phyloP scores from a whole-genome alignment of 2,888 invertebrate genomes.

The Leucophenga montana region DNA sequence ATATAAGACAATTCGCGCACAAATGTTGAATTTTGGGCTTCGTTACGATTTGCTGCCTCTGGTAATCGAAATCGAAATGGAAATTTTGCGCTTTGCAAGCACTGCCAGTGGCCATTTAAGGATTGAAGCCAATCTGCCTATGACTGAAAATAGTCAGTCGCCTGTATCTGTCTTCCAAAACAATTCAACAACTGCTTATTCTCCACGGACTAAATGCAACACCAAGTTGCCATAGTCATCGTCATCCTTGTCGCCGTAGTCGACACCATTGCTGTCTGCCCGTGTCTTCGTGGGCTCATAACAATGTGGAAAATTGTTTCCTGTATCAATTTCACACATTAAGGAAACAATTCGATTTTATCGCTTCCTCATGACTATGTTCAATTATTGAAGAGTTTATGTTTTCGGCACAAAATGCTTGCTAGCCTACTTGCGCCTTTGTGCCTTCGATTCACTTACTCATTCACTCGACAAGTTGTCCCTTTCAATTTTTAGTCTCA shows the following conservation, averaged over 20 bases:
- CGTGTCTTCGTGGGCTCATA: conserved; percentile 60
- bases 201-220: not conserved
- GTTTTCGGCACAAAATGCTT: conserved; percentile 49
- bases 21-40: conserved; percentile 43
- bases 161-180: not conserved
- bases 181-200: too few species aligned
- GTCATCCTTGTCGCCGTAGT: not conserved
- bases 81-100: not conserved
- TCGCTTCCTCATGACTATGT: conserved; percentile 69
- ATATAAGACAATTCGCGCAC: conserved; percentile 34
- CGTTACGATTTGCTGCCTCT: conserved; percentile 37
- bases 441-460: not conserved
- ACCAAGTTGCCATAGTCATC: not conserved
- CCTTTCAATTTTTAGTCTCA: not conserved
- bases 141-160: not conserved
- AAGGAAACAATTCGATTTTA: conserved; percentile 73
- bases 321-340: conserved; percentile 73
- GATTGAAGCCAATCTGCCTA: not conserved
- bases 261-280: not conserved
- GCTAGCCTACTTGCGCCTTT: not conserved
- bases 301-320: conserved; percentile 72
- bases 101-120: too few species aligned
- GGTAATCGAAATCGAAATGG: conserved; percentile 52
- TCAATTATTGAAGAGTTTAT: conserved; percentile 71
- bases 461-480: conserved; percentile 11